Conservation (phyloP, 2,888 invertebrate species). For the Heliconius sara region DNA sequence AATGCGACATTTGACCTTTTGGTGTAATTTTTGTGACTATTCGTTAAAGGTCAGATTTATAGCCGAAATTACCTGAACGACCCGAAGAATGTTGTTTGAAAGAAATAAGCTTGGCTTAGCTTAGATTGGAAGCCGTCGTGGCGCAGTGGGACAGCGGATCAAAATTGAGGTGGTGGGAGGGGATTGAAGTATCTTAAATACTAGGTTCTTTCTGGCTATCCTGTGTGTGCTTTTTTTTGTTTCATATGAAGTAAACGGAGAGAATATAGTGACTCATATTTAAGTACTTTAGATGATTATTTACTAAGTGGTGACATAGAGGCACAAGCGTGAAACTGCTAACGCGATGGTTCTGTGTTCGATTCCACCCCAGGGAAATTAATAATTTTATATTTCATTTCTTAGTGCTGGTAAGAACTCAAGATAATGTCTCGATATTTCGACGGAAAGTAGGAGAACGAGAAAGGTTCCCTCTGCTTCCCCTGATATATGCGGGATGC, state of each 20-base stretch:
- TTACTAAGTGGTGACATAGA: too few species aligned
- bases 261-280: neutral
- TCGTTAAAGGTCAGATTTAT: constrained; percentile 12
- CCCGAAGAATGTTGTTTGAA: neutral
- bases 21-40: neutral
- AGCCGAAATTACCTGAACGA: neutral
- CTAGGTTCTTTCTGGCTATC: too few species aligned
- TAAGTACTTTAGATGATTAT: neutral
- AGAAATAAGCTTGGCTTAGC: too few species aligned
- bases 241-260: neutral
- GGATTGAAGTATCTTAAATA: too few species aligned
- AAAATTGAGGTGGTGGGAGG: too few species aligned
- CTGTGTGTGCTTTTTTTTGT: neutral
- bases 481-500: neutral
- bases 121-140: neutral
- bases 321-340: too few species aligned
- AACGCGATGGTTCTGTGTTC: neutral
- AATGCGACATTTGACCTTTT: constrained; percentile 7
- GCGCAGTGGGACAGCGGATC: too few species aligned
- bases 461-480: neutral
- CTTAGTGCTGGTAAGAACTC: neutral
- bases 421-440: neutral
- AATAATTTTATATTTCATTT: neutral
- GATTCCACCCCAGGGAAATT: neutral
- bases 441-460: neutral